Conservation (phyloP, 1,140 invertebrate species). For the Spodoptera litura region DNA sequence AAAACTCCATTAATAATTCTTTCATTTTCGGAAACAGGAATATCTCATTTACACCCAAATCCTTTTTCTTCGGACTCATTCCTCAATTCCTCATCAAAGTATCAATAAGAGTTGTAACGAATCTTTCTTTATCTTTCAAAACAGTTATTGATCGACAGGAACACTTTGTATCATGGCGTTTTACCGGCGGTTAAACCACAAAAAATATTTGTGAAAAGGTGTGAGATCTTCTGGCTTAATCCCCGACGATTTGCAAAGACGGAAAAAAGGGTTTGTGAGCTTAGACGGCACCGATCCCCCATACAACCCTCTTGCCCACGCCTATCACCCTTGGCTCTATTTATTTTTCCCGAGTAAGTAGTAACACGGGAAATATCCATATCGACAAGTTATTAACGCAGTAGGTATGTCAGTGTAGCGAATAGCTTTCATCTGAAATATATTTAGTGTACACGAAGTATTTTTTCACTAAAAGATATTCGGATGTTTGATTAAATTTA, state of each 20-base stretch:
- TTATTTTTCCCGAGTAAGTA: constrained; percentile 73
- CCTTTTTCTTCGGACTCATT: constrained; percentile 52
- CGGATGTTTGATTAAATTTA: neutral
- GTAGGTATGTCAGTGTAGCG: constrained; percentile 8
- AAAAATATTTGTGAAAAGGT: constrained; percentile 82
- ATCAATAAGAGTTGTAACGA: constrained; percentile 55
- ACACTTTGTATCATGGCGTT: constrained; percentile 72
- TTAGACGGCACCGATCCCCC: constrained; percentile 71
- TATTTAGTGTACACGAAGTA: neutral
- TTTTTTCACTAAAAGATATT: neutral
- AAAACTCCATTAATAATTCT: constrained; percentile 46
- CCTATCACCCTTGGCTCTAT: constrained; percentile 73
- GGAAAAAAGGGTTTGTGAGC: constrained; percentile 79
- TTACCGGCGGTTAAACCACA: constrained; percentile 72
- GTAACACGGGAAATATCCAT: constrained; percentile 66
- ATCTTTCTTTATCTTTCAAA: constrained; percentile 57
- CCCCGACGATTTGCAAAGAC: constrained; percentile 83
- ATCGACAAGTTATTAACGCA: constrained; percentile 52
- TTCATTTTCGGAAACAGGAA: constrained; percentile 42
- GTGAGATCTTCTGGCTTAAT: constrained; percentile 79
- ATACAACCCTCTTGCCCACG: constrained; percentile 70
- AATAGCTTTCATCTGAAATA: neutral
- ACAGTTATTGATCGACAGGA: constrained; percentile 63
- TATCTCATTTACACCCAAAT: constrained; percentile 52
- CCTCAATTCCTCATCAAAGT: constrained; percentile 53